Conservation (phyloP, 2,113 vertebrate genomes). For the Acanthisitta chloris region DNA sequence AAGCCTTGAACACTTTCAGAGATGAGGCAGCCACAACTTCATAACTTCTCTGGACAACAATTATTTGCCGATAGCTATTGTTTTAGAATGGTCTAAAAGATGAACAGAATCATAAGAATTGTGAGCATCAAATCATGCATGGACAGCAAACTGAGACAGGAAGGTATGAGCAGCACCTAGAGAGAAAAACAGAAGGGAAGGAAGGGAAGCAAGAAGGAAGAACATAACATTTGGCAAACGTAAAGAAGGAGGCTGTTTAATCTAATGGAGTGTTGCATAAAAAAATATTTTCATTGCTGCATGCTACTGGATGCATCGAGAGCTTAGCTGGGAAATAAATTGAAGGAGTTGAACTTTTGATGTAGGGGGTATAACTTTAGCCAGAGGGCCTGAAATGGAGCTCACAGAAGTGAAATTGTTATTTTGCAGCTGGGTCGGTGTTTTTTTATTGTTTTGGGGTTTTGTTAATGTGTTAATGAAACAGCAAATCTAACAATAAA, state of each 20-base stretch:
- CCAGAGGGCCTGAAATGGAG: not conserved
- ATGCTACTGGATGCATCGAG: not conserved
- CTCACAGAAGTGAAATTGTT: not conserved
- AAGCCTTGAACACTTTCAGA: not conserved
- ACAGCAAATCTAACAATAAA: not conserved
- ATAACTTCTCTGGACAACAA: not conserved
- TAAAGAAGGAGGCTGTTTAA: not conserved
- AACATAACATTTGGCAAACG: accelerated
- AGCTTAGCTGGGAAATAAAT: not conserved
- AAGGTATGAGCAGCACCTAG: not conserved
- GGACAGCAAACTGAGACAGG: not conserved
- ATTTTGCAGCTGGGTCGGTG: not conserved
- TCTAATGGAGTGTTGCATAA: not conserved
- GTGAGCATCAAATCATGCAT: not conserved
- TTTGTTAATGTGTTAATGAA: not conserved
- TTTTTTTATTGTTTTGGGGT: accelerated
- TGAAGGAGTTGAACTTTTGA: not conserved
- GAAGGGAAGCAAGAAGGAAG: not conserved
- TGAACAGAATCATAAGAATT: not conserved
- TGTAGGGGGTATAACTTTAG: not conserved
- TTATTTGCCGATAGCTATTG: not conserved
- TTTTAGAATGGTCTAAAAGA: not conserved
- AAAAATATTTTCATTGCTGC: not conserved
- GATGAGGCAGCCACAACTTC: not conserved
- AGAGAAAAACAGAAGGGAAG: not conserved